phyloP scores from a whole-genome alignment of 2,797 vertebrate genomes.

The Poliocrania exsul region DNA sequence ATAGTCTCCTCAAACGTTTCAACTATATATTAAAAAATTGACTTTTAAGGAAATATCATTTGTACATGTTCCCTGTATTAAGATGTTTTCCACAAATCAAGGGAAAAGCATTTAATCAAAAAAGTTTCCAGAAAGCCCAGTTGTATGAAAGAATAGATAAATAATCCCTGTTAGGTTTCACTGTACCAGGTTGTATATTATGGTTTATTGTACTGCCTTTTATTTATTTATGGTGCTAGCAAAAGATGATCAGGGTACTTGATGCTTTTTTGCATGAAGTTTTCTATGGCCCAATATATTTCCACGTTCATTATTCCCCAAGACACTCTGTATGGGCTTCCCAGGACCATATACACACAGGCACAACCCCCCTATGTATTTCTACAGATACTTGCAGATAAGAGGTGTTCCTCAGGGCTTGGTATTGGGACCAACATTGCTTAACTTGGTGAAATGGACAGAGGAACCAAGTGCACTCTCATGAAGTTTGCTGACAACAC shows the following conservation, averaged over 20 bases:
- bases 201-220: neutral
- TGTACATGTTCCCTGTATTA: neutral
- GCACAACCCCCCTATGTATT: accelerated
- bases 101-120: neutral
- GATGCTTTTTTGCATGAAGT: neutral
- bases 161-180: neutral
- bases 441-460: neutral
- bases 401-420: neutral
- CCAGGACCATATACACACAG: neutral
- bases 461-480: neutral
- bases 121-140: neutral
- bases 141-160: neutral
- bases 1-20: neutral
- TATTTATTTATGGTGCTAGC: neutral
- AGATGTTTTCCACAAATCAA: neutral
- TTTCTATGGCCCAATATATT: neutral
- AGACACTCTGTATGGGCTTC: neutral
- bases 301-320: neutral
- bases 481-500: neutral
- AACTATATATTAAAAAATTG: neutral
- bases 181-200: neutral
- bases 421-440: neutral
- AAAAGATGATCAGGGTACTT: neutral
- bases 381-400: neutral
- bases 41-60: neutral